Conservation (phyloP, 2,113 vertebrate species). For the Larimichthys crocea region DNA sequence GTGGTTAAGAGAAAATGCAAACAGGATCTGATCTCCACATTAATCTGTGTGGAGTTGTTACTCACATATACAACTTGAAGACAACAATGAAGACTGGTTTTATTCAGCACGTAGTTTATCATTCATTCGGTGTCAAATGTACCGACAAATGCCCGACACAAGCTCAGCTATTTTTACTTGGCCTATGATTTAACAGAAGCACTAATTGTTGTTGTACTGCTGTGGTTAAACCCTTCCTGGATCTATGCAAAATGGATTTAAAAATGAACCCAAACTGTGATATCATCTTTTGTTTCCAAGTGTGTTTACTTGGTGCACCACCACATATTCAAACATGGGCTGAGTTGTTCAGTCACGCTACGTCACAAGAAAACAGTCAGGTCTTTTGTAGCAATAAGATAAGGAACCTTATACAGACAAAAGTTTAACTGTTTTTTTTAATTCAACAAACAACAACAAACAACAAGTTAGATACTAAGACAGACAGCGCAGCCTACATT, state of each 20-base stretch:
- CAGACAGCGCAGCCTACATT: too few species aligned
- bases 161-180: neutral
- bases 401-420: neutral
- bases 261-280: neutral
- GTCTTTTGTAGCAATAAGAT: neutral
- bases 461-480: too few species aligned
- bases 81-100: neutral
- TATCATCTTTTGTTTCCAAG: neutral
- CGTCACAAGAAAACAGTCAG: neutral
- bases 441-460: too few species aligned
- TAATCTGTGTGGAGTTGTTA: neutral
- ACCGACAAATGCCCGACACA: neutral
- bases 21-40: neutral
- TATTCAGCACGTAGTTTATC: too few species aligned
- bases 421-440: neutral
- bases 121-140: neutral
- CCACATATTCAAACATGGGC: neutral
- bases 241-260: neutral
- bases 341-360: neutral
- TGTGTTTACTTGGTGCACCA: neutral
- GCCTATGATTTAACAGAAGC: neutral
- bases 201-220: neutral
- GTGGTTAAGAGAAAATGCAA: neutral
- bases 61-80: slow-evolving; percentile 1
- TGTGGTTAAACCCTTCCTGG: neutral